These are phyloP conservation scores for Empidonax alnorum DNA, from an alignment of 2,113 vertebrate species.

Conservation along the genomic window DNA sequence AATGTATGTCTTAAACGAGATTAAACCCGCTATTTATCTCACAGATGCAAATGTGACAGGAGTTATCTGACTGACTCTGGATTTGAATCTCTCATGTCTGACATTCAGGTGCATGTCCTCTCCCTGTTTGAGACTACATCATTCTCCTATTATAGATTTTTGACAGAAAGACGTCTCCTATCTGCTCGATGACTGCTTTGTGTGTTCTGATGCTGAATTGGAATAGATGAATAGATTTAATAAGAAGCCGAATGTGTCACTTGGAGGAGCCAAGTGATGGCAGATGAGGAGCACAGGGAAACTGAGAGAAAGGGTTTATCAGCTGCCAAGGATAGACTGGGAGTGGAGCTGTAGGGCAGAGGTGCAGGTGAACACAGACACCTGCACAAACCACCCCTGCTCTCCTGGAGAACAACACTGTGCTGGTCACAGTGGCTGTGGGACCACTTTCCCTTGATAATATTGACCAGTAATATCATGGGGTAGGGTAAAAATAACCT, in stretches of 20 bases:
- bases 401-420: neutral
- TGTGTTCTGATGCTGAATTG: neutral
- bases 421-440: neutral
- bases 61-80: neutral
- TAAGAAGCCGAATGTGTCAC: neutral
- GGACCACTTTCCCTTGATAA: neutral
- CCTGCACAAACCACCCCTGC: neutral
- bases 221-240: neutral
- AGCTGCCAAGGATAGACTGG: neutral
- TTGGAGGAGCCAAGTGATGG: neutral
- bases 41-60: neutral
- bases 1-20: neutral
- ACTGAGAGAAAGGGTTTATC: neutral
- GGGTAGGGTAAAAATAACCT: neutral
- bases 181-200: neutral
- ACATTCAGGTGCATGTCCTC: neutral
- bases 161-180: neutral
- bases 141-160: neutral
- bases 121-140: neutral
- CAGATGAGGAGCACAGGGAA: neutral
- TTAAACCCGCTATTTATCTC: neutral
- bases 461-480: neutral
- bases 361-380: accelerated
- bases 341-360: neutral
- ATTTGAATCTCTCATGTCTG: neutral